Conservation (phyloP, 1,140 invertebrate species). For the Holcopasites calliopsidis region DNA sequence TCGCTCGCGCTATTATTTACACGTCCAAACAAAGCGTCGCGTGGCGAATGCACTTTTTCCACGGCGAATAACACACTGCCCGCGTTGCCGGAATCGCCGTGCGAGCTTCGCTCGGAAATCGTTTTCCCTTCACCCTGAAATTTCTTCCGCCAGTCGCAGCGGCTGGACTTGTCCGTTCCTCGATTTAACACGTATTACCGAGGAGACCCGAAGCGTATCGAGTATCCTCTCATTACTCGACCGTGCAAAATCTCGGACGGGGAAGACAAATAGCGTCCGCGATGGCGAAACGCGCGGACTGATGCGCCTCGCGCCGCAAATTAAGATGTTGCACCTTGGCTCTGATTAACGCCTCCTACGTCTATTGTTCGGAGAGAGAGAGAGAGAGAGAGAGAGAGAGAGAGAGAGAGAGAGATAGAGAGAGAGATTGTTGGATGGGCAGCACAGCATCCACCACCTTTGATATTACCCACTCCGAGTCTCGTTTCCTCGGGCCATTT, state of each 20-base stretch:
- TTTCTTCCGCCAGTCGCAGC: background rate
- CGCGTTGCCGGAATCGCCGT: constrained; percentile 16
- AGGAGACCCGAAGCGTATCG: constrained; percentile 42
- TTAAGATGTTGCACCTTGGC: constrained; percentile 70
- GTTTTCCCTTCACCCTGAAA: constrained; percentile 8
- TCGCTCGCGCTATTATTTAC: background rate
- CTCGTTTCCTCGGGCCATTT: background rate
- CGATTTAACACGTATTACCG: constrained; percentile 18
- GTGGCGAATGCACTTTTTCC: constrained; percentile 22
- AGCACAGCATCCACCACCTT: constrained; percentile 11
- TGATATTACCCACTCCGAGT: constrained; percentile 11
- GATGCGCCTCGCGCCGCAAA: constrained; percentile 56
- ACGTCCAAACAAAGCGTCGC: constrained; percentile 10
- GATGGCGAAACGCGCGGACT: constrained; percentile 53
- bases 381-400: background rate
- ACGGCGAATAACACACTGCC: constrained; percentile 22
- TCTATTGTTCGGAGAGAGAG: constrained; percentile 37
- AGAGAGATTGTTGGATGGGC: background rate
- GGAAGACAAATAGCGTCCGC: constrained; percentile 68
- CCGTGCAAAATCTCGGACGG: constrained; percentile 51
- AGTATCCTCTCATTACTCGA: constrained; percentile 30
- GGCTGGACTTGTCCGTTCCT: constrained; percentile 5
- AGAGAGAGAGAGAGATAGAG: too few relatives aligned
- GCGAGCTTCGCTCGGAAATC: background rate
- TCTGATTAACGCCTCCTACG: constrained; percentile 67